Percentiles rank a stretch among this genome's conserved stretches.
phyloP scores from a whole-genome alignment of 2,888 invertebrate genomes.

The Apodemia duryi region DNA sequence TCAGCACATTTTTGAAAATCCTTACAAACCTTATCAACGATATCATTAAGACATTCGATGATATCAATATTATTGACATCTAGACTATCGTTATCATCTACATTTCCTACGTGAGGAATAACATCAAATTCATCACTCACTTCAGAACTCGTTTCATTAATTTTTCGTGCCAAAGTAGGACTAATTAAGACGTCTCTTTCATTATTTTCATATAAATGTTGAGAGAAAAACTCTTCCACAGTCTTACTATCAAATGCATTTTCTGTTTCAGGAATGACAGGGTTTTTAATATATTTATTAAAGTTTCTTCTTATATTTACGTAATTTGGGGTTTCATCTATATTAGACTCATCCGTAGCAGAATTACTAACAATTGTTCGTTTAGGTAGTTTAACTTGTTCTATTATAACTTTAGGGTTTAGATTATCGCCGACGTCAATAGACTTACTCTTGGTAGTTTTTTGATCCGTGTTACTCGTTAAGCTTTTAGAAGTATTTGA shows the following conservation, averaged over 20 bases:
- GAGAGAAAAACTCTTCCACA: constrained; percentile 52
- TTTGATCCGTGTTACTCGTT: background rate
- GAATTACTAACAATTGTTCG: constrained; percentile 37
- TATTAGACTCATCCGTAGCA: constrained; percentile 51
- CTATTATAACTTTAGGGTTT: background rate
- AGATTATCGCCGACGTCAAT: background rate
- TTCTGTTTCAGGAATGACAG: background rate
- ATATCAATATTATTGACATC: constrained; percentile 40
- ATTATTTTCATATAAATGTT: constrained; percentile 45
- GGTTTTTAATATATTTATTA: constrained; percentile 23
- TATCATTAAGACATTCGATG: constrained; percentile 49
- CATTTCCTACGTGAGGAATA: constrained; percentile 32
- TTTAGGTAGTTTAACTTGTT: background rate
- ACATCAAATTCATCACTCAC: constrained; percentile 44
- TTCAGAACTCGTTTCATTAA: constrained; percentile 53
- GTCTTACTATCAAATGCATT: constrained; percentile 33
- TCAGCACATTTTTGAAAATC: constrained; percentile 47
- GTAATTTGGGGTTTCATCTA: constrained; percentile 45
- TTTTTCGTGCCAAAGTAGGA: constrained; percentile 52
- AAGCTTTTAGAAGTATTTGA: constrained; percentile 14
- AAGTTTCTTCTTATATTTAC: constrained; percentile 37
- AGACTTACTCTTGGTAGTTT: background rate
- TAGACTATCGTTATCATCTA: constrained; percentile 20
- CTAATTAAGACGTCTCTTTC: constrained; percentile 43
- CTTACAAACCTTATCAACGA: constrained; percentile 53